Conservation (phyloP, 2,797 vertebrate genomes). For the Hephaestus fuliginosus region DNA sequence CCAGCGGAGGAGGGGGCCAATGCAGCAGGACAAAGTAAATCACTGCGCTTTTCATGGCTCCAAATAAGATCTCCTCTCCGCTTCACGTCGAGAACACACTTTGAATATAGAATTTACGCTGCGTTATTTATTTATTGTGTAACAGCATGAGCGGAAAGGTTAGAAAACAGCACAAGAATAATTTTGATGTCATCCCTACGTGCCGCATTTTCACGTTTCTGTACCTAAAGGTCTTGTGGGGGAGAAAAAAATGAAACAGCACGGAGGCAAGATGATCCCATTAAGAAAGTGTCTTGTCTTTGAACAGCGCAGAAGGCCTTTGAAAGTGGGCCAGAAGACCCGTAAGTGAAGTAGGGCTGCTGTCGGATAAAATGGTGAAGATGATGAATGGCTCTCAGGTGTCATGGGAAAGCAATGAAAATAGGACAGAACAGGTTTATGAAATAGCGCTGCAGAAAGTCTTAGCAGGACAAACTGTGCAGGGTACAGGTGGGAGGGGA, state of each 20-base stretch:
- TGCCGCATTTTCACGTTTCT: slow-evolving; percentile 10
- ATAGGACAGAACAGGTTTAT: slow-evolving; percentile 81
- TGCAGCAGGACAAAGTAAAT: slow-evolving; percentile 75
- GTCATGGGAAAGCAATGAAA: slow-evolving; percentile 82
- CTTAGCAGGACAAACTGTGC: slow-evolving; percentile 61
- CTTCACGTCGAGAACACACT: slow-evolving; percentile 31
- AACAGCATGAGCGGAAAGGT: not conserved
- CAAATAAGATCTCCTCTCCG: slow-evolving; percentile 43
- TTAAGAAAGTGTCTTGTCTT: slow-evolving; percentile 78
- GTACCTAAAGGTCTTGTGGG: slow-evolving; percentile 10
- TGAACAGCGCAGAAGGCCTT: slow-evolving; percentile 74
- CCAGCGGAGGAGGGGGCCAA: slow-evolving; percentile 67
- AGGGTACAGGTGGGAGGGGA: slow-evolving; percentile 23
- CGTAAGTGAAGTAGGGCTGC: slow-evolving; percentile 81
- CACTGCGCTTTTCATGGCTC: slow-evolving; percentile 56
- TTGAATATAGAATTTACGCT: slow-evolving; percentile 32
- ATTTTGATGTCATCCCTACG: slow-evolving; percentile 15
- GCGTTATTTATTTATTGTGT: slow-evolving; percentile 36
- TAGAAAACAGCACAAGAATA: slow-evolving; percentile 17
- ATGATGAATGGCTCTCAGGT: slow-evolving; percentile 87
- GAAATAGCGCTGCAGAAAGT: slow-evolving; percentile 59
- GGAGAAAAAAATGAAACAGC: slow-evolving; percentile 16
- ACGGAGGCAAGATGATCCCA: slow-evolving; percentile 41
- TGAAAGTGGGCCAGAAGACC: slow-evolving; percentile 84
- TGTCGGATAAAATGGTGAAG: slow-evolving; percentile 76